Evolutionary conservation across 64 coral and sea anemone genomes (phyloP).

Genomic region (Orbicella faveolata): DNA sequence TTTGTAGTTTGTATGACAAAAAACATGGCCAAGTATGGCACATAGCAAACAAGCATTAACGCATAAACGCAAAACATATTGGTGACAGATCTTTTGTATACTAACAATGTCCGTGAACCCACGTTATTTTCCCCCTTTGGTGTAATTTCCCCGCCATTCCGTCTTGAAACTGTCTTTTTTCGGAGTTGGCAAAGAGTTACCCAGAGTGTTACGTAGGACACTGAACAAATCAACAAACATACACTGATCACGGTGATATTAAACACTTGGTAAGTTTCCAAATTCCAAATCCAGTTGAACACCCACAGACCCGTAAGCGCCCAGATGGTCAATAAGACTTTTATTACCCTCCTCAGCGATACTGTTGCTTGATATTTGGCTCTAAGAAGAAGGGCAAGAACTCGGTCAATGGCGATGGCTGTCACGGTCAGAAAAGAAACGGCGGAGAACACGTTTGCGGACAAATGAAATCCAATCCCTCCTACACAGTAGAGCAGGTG

Average conservation of each 20-base stretch:
- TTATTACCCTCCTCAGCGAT: neutral
- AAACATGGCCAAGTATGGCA: slow-evolving; percentile 55
- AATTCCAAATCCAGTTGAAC: slow-evolving; percentile 4
- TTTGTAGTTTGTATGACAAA: slow-evolving; percentile 12
- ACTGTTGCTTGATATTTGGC: slow-evolving; percentile 40
- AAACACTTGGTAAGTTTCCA: neutral
- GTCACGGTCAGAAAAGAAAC: slow-evolving; percentile 64
- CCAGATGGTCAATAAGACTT: slow-evolving; percentile 5
- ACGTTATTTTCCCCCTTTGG: neutral
- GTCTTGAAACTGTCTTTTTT: neutral
- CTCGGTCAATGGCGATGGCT: slow-evolving; percentile 56
- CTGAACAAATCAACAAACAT: slow-evolving; percentile 29
- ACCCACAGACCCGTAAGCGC: slow-evolving; percentile 23
- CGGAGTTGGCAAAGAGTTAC: neutral
- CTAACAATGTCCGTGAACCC: slow-evolving; percentile 8
- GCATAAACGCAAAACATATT: slow-evolving; percentile 50
- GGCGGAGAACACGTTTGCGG: slow-evolving; percentile 64
- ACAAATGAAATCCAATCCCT: slow-evolving; percentile 45
- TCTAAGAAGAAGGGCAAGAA: slow-evolving; percentile 46
- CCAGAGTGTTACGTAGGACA: neutral
- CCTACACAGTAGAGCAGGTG: slow-evolving; percentile 17
- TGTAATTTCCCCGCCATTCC: neutral
- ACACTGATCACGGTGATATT: slow-evolving; percentile 44
- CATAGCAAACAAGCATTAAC: slow-evolving; percentile 54
- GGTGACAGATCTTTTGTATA: slow-evolving; percentile 31